Conservation (phyloP, 2,888 invertebrate genomes). For the Silvanus unidentatus region DNA sequence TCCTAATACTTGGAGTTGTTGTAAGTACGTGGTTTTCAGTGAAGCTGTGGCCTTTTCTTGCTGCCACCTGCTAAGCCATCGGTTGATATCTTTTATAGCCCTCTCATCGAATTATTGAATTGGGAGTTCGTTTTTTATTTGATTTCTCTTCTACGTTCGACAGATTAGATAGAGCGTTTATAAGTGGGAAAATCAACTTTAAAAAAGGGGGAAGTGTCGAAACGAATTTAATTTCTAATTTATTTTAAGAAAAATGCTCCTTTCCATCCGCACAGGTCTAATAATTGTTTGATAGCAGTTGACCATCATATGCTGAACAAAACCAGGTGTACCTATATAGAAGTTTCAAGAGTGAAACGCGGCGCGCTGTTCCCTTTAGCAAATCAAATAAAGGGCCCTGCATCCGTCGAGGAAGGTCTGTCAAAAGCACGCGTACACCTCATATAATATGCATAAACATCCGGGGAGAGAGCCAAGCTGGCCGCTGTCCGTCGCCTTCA, state of each 20-base stretch:
- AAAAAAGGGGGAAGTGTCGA: slow-evolving; percentile 2
- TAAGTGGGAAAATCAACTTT: slow-evolving; percentile 1
- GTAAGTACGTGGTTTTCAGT: slow-evolving; percentile 23
- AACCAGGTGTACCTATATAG: slow-evolving; percentile 6
- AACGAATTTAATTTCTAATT: slow-evolving; percentile 5
- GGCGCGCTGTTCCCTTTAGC: slow-evolving; percentile 19
- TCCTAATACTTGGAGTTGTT: slow-evolving; percentile 19
- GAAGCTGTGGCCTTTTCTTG: slow-evolving; percentile 25
- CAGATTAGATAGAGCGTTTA: slow-evolving; percentile 21
- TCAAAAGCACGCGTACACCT: slow-evolving; percentile 36
- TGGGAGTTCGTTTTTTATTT: slow-evolving; percentile 29
- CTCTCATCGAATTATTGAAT: slow-evolving; percentile 32
- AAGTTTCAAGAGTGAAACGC: slow-evolving; percentile 24
- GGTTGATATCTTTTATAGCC: slow-evolving; percentile 29
- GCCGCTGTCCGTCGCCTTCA: slow-evolving; percentile 38
- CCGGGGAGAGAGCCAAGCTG: slow-evolving; percentile 20
- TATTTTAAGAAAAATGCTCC: slow-evolving; percentile 1
- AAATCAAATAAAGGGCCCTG: slow-evolving; percentile 28
- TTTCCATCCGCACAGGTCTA: no score
- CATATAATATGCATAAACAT: slow-evolving; percentile 41
- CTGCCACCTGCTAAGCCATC: slow-evolving; percentile 30
- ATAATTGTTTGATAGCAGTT: slow-evolving; percentile 14
- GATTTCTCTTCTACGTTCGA: slow-evolving; percentile 26
- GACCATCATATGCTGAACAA: no score
- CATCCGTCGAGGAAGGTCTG: slow-evolving; percentile 23